phyloP scores from a whole-genome alignment of 2,888 invertebrate species.

The Tillus elongatus region DNA sequence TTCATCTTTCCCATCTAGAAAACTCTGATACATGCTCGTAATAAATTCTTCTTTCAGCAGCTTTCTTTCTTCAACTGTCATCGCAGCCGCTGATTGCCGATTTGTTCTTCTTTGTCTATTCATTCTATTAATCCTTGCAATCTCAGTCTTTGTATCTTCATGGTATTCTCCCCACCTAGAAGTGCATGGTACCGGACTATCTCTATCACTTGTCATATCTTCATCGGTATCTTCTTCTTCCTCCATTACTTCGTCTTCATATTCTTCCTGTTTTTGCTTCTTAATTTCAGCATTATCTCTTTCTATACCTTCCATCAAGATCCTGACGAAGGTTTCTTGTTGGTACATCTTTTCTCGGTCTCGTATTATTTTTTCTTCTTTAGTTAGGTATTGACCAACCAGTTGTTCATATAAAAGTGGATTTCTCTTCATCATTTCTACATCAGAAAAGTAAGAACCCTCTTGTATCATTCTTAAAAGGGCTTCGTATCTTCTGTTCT shows the following conservation, averaged over 20 bases:
- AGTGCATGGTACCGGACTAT: constrained; percentile 22
- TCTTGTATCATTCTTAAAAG: constrained; percentile 61
- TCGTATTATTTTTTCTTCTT: constrained; percentile 60
- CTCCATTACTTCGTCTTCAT: constrained; percentile 47
- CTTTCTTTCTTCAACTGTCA: constrained; percentile 50
- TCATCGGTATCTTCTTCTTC: constrained; percentile 35
- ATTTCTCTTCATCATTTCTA: constrained; percentile 87
- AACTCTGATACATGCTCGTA: constrained; percentile 75
- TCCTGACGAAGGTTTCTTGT: constrained; percentile 58
- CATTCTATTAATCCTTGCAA: constrained; percentile 12
- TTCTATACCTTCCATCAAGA: constrained; percentile 75
- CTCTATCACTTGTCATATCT: constrained; percentile 18
- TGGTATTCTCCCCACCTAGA: constrained; percentile 33
- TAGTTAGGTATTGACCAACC: constrained; percentile 75
- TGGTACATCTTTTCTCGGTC: constrained; percentile 48
- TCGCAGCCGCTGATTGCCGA: constrained; percentile 18
- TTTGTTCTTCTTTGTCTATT: constrained; percentile 18
- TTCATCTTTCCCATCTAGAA: constrained; percentile 69
- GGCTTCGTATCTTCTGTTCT: constrained; percentile 77
- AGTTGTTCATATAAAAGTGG: constrained; percentile 85
- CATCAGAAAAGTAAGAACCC: constrained; percentile 77
- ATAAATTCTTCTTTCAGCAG: constrained; percentile 72
- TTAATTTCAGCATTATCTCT: constrained; percentile 56
- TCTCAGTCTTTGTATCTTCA: constrained; percentile 29
- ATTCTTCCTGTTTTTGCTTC: constrained; percentile 52